These are phyloP conservation scores for Mastomys natalensis DNA, from an alignment of 2,113 vertebrate species.

Conservation along the genomic window DNA sequence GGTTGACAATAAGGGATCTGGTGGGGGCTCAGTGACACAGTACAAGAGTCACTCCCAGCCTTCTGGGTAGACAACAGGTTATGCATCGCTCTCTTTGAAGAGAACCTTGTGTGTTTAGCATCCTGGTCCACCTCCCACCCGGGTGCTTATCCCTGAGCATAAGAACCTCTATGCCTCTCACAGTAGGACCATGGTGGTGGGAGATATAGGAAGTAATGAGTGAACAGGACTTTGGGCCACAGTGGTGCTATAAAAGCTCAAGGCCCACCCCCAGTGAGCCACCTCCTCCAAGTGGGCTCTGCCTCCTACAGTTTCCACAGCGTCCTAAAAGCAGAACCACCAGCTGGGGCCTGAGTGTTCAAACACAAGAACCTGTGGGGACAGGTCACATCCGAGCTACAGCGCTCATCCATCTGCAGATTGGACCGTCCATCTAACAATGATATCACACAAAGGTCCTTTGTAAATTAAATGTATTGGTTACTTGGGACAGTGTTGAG, in stretches of 20 bases:
- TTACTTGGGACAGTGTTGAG: neutral
- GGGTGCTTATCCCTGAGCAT: neutral
- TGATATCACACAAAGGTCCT: neutral
- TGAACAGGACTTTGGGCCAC: neutral
- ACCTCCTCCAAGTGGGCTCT: neutral
- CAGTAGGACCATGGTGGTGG: neutral
- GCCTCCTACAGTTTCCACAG: neutral
- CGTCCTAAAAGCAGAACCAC: neutral
- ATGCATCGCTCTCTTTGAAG: neutral
- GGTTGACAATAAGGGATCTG: neutral
- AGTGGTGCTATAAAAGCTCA: neutral
- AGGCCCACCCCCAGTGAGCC: neutral
- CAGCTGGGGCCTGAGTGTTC: too few relatives aligned
- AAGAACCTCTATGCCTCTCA: neutral
- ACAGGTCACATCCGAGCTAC: neutral
- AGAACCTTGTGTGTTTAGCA: neutral
- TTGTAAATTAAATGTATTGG: neutral
- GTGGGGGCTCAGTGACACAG: neutral
- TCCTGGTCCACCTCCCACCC: neutral
- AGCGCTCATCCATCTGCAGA: accelerated
- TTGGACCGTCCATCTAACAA: neutral
- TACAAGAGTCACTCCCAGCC: neutral
- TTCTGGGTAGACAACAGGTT: neutral
- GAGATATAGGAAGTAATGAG: neutral
- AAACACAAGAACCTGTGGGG: neutral